Conservation (phyloP, 37 sponge, comb jelly and placozoan genomes). For the Beroe ovata region DNA sequence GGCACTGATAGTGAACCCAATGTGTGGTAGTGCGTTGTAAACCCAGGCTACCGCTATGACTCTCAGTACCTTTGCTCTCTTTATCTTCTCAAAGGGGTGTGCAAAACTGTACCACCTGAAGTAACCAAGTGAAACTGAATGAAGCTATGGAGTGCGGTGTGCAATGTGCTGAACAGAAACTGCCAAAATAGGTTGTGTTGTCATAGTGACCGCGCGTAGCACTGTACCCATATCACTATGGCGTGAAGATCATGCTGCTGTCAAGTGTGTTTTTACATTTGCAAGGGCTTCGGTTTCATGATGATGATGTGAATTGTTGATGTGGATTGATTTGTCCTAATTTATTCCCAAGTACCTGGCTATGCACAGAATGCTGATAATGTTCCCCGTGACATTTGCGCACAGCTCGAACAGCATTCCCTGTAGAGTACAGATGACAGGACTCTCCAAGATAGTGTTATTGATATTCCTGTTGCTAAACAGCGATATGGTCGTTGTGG, state of each 20-base stretch:
- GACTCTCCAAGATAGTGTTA: neutral
- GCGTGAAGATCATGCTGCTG: too few species aligned
- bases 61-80: neutral
- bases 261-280: too few species aligned
- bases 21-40: conserved; percentile 31
- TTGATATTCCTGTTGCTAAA: conserved; percentile 9
- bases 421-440: conserved; percentile 27
- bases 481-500: neutral
- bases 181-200: too few species aligned
- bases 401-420: conserved; percentile 36
- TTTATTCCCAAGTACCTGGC: neutral
- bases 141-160: too few species aligned
- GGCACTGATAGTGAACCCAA: neutral
- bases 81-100: conserved; percentile 35
- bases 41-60: conserved; percentile 1
- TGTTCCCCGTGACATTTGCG: conserved; percentile 10
- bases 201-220: too few species aligned
- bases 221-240: too few species aligned
- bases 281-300: too few species aligned
- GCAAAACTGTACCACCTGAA: conserved; percentile 63
- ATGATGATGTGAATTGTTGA: too few species aligned
- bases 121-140: too few species aligned
- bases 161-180: too few species aligned
- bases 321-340: neutral
- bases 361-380: conserved; percentile 63